Evolutionary conservation across 2,888 invertebrate species (phyloP).

Genomic region (Elegia similella): DNA sequence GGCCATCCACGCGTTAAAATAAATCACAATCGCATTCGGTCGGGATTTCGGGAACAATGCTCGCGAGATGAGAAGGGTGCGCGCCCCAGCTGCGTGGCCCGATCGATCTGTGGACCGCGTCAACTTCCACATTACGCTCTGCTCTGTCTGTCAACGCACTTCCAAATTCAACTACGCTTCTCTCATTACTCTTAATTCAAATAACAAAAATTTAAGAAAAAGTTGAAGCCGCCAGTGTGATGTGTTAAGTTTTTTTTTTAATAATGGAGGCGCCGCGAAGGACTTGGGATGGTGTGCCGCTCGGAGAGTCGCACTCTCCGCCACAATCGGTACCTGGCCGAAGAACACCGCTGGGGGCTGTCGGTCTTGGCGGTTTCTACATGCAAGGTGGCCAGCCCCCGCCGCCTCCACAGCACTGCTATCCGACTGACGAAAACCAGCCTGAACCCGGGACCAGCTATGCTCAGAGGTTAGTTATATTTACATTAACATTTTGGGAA

Average conservation of each 20-base stretch:
- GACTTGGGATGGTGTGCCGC: constrained; percentile 72
- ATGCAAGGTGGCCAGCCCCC: constrained; percentile 85
- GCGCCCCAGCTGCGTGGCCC: constrained; percentile 77
- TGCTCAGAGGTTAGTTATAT: constrained; percentile 62
- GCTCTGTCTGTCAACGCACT: constrained; percentile 65
- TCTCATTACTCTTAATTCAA: constrained; percentile 31
- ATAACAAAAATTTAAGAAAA: constrained; percentile 30
- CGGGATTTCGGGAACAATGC: constrained; percentile 70
- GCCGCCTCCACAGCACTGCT: constrained; percentile 78
- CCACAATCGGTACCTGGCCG: constrained; percentile 85
- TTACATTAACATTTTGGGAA: not conserved
- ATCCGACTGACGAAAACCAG: constrained; percentile 89
- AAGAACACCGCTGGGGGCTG: constrained; percentile 91
- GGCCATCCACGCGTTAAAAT: constrained; percentile 50
- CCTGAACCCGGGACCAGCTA: constrained; percentile 84
- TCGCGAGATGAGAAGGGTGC: constrained; percentile 76
- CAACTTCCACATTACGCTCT: constrained; percentile 47
- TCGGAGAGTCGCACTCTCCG: constrained; percentile 75
- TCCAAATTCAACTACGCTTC: constrained; percentile 48
- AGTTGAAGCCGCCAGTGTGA: constrained; percentile 44
- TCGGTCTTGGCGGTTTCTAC: constrained; percentile 93
- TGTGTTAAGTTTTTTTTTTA: constrained; percentile 55
- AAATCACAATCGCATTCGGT: constrained; percentile 66
- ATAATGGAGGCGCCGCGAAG: constrained; percentile 71
- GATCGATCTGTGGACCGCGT: constrained; percentile 76